Percentiles rank a stretch among this genome's conserved stretches.
These are phyloP conservation scores for Gymnoscelis rufifasciata DNA, from an alignment of 2,888 invertebrate genomes.

Conservation along the genomic window DNA sequence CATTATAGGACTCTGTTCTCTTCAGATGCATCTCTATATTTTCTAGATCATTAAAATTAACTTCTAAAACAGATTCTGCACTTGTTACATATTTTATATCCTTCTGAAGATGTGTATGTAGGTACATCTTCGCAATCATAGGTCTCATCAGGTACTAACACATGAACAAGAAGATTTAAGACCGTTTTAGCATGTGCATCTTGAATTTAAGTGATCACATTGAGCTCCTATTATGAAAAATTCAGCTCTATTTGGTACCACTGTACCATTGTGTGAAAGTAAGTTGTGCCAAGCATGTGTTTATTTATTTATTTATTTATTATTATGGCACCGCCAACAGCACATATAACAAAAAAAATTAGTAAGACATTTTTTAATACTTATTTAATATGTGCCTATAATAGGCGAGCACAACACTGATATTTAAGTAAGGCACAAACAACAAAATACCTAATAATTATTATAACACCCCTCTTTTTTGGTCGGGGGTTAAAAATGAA, in stretches of 20 bases:
- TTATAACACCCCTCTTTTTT: too few relatives aligned
- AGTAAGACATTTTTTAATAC: too few relatives aligned
- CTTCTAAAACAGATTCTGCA: conserved; percentile 71
- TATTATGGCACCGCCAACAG: too few relatives aligned
- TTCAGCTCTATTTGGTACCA: conserved; percentile 81
- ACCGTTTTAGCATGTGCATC: conserved; percentile 49
- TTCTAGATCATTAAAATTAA: conserved; percentile 81
- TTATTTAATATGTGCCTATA: too few relatives aligned
- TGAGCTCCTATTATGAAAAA: conserved; percentile 82
- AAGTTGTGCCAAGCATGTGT: conserved; percentile 84
- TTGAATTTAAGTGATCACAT: conserved; percentile 69
- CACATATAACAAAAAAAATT: too few relatives aligned
- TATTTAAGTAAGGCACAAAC: too few relatives aligned
- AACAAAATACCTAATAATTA: too few relatives aligned
- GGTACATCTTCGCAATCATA: conserved; percentile 86
- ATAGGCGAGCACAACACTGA: too few relatives aligned
- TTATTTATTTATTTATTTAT: too few relatives aligned
- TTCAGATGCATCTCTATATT: conserved; percentile 63
- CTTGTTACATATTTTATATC: conserved; percentile 80
- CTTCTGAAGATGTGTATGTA: conserved; percentile 67
- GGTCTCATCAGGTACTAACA: conserved; percentile 65
- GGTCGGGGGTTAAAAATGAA: too few relatives aligned
- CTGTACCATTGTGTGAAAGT: conserved; percentile 63
- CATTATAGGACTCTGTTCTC: conserved; percentile 52
- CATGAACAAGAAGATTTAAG: conserved; percentile 40